phyloP scores from a whole-genome alignment of 2,888 invertebrate genomes.

The Lottia gigantea region DNA sequence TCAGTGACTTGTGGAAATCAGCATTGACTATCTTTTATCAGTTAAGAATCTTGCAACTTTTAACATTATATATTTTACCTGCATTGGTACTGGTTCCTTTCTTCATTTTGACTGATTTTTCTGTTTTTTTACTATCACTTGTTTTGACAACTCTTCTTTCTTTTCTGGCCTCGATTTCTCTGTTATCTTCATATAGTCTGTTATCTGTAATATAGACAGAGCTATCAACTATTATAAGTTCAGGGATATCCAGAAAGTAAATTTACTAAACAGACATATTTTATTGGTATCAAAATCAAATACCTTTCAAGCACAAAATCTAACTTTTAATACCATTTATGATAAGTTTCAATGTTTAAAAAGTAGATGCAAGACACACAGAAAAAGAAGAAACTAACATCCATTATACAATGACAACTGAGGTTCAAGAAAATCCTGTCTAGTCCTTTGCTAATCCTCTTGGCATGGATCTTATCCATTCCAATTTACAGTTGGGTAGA shows the following conservation, averaged over 20 bases:
- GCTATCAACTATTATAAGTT: not conserved
- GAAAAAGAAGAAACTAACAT: no score
- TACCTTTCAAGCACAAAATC: no score
- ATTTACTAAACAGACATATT: no score
- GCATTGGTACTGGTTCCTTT: slow-evolving; percentile 19
- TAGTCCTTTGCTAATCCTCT: not conserved
- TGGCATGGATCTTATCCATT: no score
- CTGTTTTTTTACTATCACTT: slow-evolving; percentile 40
- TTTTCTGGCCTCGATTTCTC: slow-evolving; percentile 43
- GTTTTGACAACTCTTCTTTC: slow-evolving; percentile 29
- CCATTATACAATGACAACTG: not conserved
- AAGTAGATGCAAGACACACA: not conserved
- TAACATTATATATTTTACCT: no score
- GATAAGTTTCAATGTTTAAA: not conserved
- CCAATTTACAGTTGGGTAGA: no score
- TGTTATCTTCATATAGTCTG: slow-evolving; percentile 53
- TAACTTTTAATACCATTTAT: no score
- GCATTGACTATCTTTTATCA: no score
- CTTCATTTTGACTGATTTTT: slow-evolving; percentile 20
- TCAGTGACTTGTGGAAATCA: no score
- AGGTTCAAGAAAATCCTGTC: not conserved
- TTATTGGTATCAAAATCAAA: no score
- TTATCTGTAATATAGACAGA: slow-evolving; percentile 41
- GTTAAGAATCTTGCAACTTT: not conserved
- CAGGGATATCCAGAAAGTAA: no score